These are phyloP conservation scores for Rhogogaster chlorosoma DNA, from an alignment of 2,888 invertebrate species.

Conservation along the genomic window DNA sequence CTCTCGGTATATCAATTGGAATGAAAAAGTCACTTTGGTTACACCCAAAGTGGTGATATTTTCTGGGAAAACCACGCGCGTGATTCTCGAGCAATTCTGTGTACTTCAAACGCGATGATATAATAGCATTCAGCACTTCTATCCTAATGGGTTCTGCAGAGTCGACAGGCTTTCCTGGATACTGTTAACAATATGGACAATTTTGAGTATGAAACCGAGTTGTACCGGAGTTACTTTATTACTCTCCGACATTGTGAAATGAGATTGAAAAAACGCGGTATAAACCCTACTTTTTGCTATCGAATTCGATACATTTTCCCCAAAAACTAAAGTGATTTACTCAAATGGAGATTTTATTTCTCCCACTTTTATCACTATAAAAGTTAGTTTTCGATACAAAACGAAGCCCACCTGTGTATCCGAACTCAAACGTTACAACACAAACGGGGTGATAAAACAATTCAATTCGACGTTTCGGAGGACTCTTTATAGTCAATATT, in stretches of 20 bases:
- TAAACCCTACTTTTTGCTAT: not conserved
- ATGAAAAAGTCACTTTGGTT: not conserved
- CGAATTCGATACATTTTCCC: not conserved
- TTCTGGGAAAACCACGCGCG: not conserved
- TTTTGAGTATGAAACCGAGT: not conserved
- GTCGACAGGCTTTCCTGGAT: not conserved
- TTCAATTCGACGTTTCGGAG: too few relatives aligned
- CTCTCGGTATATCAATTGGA: too few relatives aligned
- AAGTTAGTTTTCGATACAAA: too few relatives aligned
- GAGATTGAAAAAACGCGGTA: not conserved
- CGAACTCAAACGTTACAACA: too few relatives aligned
- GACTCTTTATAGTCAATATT: too few relatives aligned
- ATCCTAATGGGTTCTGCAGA: not conserved
- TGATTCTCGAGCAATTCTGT: not conserved
- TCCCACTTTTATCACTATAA: too few relatives aligned
- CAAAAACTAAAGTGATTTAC: not conserved
- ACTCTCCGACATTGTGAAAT: not conserved
- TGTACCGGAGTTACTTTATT: not conserved
- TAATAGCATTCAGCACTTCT: not conserved
- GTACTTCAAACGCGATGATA: not conserved
- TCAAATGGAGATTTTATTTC: not conserved
- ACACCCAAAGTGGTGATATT: not conserved
- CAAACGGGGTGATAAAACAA: too few relatives aligned
- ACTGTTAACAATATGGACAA: not conserved
- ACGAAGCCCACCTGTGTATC: too few relatives aligned